Percentiles rank a stretch among this genome's conserved stretches.
These are phyloP conservation scores for Neoscelio sp. DNA, from an alignment of 2,888 invertebrate genomes.

Conservation along the genomic window DNA sequence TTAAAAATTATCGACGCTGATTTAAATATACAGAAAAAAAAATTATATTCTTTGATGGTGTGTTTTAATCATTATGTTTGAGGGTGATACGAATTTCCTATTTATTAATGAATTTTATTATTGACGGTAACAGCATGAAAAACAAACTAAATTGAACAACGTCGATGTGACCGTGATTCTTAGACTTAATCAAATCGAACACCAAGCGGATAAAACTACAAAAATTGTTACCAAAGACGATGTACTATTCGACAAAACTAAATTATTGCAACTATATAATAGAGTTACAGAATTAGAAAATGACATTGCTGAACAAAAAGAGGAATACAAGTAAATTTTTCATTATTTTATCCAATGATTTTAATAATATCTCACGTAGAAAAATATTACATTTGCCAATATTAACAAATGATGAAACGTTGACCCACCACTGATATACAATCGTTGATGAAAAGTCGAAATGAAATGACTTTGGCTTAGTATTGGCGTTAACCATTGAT, in stretches of 20 bases:
- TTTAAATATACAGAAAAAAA: constrained; percentile 85
- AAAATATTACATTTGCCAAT: no score
- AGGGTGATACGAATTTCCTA: no score
- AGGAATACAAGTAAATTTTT: constrained; percentile 85
- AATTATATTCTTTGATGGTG: constrained; percentile 88
- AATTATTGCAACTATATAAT: constrained; percentile 85
- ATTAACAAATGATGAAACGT: no score
- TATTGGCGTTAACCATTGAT: no score
- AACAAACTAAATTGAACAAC: constrained; percentile 25
- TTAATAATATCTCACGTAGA: no score
- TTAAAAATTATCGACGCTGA: constrained; percentile 85
- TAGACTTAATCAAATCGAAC: constrained; percentile 88
- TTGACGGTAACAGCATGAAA: constrained; percentile 14
- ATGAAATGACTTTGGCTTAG: no score
- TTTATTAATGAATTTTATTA: background rate
- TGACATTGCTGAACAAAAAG: constrained; percentile 87
- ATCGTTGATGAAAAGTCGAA: no score
- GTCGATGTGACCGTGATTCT: constrained; percentile 86
- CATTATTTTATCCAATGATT: no score
- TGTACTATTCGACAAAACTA: constrained; percentile 87
- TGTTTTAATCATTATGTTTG: background rate
- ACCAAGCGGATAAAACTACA: constrained; percentile 77
- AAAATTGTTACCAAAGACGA: constrained; percentile 78
- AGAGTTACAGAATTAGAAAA: constrained; percentile 87
- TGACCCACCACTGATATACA: no score